Percentiles rank a stretch among this genome's conserved stretches.
phyloP scores from a whole-genome alignment of 2,888 invertebrate species.

The Cyaniris semiargus region DNA sequence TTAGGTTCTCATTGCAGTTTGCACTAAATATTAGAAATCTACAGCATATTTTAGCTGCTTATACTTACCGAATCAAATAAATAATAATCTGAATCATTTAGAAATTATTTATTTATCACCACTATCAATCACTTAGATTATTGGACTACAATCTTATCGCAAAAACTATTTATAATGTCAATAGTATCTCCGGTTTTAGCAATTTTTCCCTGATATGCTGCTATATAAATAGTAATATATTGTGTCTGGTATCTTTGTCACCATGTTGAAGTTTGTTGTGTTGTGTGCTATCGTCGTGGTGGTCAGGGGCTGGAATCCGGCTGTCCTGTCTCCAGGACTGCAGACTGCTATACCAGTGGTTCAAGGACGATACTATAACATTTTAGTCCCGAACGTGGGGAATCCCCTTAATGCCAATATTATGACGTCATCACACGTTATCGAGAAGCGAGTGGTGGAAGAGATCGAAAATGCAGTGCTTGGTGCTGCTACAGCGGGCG shows the following conservation, averaged over 20 bases:
- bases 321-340: neutral
- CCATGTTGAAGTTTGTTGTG: neutral
- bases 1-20: neutral
- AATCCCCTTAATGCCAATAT: neutral
- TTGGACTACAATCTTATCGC: neutral
- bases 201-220: neutral
- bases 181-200: slow-evolving; percentile 1
- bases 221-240: neutral
- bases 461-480: neutral
- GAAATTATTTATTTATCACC: neutral
- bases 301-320: neutral
- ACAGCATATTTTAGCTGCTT: neutral
- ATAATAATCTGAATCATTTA: neutral
- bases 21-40: neutral
- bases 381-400: neutral
- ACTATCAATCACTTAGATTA: neutral
- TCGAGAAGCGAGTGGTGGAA: neutral
- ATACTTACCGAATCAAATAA: neutral
- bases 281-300: neutral
- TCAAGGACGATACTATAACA: neutral
- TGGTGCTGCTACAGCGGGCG: neutral
- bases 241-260: neutral
- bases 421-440: neutral
- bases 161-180: slow-evolving; percentile 1
- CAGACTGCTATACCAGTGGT: neutral